phyloP scores from a whole-genome alignment of 2,888 invertebrate genomes.

The Saturnia pavonia region DNA sequence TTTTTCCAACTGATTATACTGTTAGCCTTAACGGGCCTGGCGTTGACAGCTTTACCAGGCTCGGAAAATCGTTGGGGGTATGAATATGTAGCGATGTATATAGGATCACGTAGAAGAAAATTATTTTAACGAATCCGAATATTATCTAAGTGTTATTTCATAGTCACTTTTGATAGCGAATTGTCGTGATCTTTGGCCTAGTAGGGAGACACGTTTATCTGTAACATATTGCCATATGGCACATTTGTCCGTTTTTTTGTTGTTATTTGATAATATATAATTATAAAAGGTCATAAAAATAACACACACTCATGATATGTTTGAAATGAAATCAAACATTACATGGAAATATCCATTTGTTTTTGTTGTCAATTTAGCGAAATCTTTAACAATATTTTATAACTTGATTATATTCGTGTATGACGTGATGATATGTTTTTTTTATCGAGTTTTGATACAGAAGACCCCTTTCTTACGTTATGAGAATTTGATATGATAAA shows the following conservation, averaged over 20 bases:
- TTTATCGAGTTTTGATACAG: background rate
- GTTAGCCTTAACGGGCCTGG: too few relatives aligned
- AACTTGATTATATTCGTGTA: background rate
- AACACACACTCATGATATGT: slow-evolving; percentile 3
- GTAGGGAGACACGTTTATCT: background rate
- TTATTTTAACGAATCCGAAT: too few relatives aligned
- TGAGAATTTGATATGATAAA: background rate
- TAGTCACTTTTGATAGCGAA: slow-evolving; percentile 6
- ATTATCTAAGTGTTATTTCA: background rate
- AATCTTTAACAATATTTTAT: background rate
- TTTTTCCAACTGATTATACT: too few relatives aligned
- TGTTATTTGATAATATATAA: slow-evolving; percentile 10
- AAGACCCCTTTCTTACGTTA: background rate
- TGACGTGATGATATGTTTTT: background rate
- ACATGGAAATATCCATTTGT: background rate
- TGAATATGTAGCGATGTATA: background rate
- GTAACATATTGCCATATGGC: background rate
- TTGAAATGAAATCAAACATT: background rate
- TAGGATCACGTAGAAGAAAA: background rate
- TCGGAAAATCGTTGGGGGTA: background rate
- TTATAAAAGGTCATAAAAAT: slow-evolving; percentile 3
- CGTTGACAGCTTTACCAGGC: too few relatives aligned
- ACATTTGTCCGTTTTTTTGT: background rate
- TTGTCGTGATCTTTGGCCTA: background rate
- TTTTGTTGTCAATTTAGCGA: background rate